Percentiles rank a stretch among this genome's conserved stretches.
Evolutionary conservation across 2,797 vertebrate species (phyloP).

Genomic region (Pyrocephalus nanus): DNA sequence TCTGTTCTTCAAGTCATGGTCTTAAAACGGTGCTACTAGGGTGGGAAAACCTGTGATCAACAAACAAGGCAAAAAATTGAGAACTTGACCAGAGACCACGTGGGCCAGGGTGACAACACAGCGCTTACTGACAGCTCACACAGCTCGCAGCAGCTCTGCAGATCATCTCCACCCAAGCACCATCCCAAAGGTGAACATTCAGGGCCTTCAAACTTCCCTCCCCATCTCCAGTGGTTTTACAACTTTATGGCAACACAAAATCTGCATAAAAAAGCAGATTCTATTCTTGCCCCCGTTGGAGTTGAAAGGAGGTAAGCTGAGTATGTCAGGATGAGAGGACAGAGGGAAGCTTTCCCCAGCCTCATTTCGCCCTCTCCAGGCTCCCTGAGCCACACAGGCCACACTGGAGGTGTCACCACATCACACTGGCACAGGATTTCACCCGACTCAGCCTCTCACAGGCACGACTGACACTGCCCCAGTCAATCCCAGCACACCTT

Average conservation of each 20-base stretch:
- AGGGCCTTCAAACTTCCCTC: neutral
- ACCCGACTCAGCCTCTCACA: neutral
- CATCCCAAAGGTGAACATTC: neutral
- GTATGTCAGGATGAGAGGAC: neutral
- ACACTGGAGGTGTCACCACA: too few relatives aligned
- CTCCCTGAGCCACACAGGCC: neutral
- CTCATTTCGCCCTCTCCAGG: neutral
- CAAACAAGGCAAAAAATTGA: neutral
- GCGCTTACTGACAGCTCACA: neutral
- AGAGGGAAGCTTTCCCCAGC: neutral
- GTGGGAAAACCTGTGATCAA: neutral
- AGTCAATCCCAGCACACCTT: neutral
- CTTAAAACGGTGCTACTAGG: neutral
- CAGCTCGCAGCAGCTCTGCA: neutral
- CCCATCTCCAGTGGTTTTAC: neutral
- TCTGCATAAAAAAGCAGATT: neutral
- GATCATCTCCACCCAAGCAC: neutral
- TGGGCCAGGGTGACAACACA: neutral
- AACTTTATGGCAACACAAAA: neutral
- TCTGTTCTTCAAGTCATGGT: neutral
- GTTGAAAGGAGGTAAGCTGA: neutral
- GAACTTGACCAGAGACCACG: neutral
- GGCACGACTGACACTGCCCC: neutral
- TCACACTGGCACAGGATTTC: neutral
- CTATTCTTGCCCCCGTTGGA: neutral